Evolutionary conservation across 2,113 vertebrate species (phyloP).

Genomic region (Pelodiscus sinensis): DNA sequence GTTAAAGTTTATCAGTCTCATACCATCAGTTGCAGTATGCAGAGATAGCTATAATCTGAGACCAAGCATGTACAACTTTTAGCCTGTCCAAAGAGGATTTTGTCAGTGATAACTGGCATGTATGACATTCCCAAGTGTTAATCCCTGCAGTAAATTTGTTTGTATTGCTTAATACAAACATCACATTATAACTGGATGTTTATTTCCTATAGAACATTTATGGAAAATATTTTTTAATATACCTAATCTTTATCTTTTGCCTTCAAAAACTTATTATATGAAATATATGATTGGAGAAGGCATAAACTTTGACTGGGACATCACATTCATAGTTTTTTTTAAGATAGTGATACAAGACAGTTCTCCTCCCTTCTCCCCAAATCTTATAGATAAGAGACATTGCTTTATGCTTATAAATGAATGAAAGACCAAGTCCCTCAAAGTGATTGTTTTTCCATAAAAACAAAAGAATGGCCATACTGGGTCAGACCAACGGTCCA

Average conservation of each 20-base stretch:
- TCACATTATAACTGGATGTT: constrained; percentile 71
- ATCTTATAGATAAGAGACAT: background rate
- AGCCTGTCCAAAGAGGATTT: constrained; percentile 67
- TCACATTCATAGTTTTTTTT: background rate
- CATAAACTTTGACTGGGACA: background rate
- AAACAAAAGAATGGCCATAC: no score
- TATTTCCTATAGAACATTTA: background rate
- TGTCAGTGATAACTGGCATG: constrained; percentile 67
- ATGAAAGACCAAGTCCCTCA: background rate
- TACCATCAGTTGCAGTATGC: background rate
- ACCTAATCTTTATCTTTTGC: background rate
- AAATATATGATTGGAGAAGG: background rate
- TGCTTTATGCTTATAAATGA: background rate
- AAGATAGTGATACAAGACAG: background rate
- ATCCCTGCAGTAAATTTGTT: constrained; percentile 49
- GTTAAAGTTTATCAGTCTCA: background rate
- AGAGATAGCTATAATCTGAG: constrained; percentile 62
- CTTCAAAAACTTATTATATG: background rate
- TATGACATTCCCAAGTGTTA: constrained; percentile 19
- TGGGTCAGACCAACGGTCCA: no score
- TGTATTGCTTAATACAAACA: constrained; percentile 70
- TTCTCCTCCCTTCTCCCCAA: background rate
- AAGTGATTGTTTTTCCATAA: background rate
- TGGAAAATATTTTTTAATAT: background rate
- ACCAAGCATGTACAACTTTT: constrained; percentile 74